phyloP scores from a whole-genome alignment of 2,888 invertebrate genomes.

The Lycocerus yunnanus region DNA sequence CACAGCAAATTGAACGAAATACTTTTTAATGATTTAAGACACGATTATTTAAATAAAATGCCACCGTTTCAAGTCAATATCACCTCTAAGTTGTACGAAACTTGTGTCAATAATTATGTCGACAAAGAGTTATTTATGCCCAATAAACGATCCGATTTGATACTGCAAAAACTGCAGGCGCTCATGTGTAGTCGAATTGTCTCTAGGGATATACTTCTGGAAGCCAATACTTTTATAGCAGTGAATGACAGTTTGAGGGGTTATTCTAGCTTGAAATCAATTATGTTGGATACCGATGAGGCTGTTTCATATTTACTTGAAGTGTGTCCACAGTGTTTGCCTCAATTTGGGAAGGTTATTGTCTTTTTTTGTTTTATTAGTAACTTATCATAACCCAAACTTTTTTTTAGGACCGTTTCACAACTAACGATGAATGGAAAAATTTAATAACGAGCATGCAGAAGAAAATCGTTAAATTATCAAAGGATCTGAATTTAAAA shows the following conservation, averaged over 20 bases:
- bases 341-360: constrained; percentile 69
- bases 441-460: constrained; percentile 53
- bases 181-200: constrained; percentile 62
- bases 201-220: constrained; percentile 61
- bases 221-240: constrained; percentile 66
- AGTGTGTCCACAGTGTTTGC: constrained; percentile 64
- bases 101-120: constrained; percentile 24
- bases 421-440: constrained; percentile 55
- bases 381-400: not conserved
- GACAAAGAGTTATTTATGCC: constrained; percentile 3
- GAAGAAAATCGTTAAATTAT: constrained; percentile 49
- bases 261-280: constrained; percentile 58
- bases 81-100: constrained; percentile 47
- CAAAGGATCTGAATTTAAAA: constrained; percentile 45
- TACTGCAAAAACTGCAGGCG: constrained; percentile 59
- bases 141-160: constrained; percentile 45
- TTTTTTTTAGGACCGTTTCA: constrained; percentile 53
- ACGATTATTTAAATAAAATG: constrained; percentile 59
- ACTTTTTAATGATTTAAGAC: constrained; percentile 56
- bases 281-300: constrained; percentile 58
- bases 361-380: constrained; percentile 1
- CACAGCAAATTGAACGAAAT: constrained; percentile 43
- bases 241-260: constrained; percentile 61
- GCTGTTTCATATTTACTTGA: constrained; percentile 62
- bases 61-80: constrained; percentile 56